Percentiles rank a stretch among this genome's conserved stretches.
These are phyloP conservation scores for Nothoprocta pentlandii DNA, from an alignment of 2,113 vertebrate genomes.

Conservation along the genomic window DNA sequence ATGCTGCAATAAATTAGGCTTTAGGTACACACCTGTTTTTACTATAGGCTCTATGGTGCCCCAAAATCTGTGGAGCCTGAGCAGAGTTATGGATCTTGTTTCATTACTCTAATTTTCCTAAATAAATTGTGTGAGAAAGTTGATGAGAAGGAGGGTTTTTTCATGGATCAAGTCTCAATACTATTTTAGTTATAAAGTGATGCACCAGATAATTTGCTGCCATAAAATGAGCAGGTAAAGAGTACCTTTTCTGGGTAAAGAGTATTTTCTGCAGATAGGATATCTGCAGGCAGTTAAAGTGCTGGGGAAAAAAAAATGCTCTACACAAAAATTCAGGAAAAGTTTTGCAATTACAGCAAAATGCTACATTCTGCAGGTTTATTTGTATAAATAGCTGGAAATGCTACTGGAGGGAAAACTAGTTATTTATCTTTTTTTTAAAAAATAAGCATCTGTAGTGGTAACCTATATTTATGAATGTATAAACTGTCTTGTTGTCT, in stretches of 20 bases:
- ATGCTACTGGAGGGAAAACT: background rate
- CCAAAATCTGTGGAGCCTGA: background rate
- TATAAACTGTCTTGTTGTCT: background rate
- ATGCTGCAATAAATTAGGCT: background rate
- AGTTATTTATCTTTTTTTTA: background rate
- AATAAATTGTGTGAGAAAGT: background rate
- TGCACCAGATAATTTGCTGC: background rate
- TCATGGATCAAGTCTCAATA: background rate
- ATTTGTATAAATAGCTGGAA: constrained; percentile 4
- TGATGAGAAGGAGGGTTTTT: background rate
- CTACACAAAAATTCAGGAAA: constrained; percentile 4
- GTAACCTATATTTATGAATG: background rate
- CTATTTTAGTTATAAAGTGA: background rate
- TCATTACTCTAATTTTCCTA: background rate
- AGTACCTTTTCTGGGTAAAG: background rate
- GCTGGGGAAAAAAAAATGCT: background rate
- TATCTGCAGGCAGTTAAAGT: constrained; percentile 1
- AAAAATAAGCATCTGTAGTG: background rate
- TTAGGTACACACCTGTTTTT: background rate
- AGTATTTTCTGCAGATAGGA: background rate
- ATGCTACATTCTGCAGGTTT: constrained; percentile 29
- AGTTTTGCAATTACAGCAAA: constrained; percentile 11
- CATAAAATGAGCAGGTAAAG: too few relatives aligned
- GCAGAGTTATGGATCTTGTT: background rate
- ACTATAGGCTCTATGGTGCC: background rate